Evolutionary conservation across 2,113 vertebrate species (phyloP).

Genomic region (Camarhynchus parvulus): DNA sequence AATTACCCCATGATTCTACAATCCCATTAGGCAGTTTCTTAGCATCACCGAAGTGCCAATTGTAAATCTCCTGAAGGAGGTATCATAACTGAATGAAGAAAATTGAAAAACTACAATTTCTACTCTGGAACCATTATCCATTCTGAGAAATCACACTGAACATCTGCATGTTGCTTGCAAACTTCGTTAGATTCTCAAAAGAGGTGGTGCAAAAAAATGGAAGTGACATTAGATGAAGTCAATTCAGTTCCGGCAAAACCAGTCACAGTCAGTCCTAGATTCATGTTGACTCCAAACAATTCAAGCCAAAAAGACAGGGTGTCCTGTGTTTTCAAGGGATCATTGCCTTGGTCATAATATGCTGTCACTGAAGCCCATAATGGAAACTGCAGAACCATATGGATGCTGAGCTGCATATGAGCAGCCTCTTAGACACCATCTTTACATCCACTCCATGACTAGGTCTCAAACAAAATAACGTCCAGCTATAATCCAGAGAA

Average conservation of each 20-base stretch:
- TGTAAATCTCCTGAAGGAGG: not conserved
- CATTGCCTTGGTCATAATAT: not conserved
- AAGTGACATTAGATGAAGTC: not conserved
- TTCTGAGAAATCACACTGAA: not conserved
- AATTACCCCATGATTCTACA: not conserved
- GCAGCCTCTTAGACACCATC: not conserved
- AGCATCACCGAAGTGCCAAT: not conserved
- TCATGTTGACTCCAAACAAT: not conserved
- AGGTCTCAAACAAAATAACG: not conserved
- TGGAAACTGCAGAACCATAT: not conserved
- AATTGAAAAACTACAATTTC: not conserved
- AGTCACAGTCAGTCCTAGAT: not conserved
- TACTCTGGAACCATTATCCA: not conserved
- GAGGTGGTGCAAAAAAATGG: not conserved
- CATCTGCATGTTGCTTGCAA: not conserved
- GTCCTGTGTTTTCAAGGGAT: not conserved
- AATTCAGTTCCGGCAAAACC: not conserved
- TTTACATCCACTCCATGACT: not conserved
- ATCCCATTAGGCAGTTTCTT: not conserved
- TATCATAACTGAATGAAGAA: not conserved
- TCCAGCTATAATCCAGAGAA: not conserved
- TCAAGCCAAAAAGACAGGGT: not conserved
- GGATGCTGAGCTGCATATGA: not conserved
- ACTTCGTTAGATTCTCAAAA: not conserved
- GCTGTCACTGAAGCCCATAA: not conserved